A percentile compares a stretch with the other conserved stretches of the same genome.
phyloP scores from a whole-genome alignment of 2,888 invertebrate species.

The Drosophila neoperkinsi region DNA sequence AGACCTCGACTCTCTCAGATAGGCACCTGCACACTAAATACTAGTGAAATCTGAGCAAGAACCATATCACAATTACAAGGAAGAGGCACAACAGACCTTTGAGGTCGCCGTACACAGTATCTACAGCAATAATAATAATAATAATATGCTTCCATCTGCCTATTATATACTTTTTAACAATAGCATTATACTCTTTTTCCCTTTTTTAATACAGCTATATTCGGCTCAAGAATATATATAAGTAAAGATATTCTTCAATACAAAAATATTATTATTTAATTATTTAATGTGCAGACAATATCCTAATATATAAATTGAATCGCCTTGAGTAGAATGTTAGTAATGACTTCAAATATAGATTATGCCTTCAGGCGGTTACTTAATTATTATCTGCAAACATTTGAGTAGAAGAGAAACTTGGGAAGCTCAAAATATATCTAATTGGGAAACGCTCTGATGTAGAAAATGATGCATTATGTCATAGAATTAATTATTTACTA shows the following conservation, averaged over 20 bases:
- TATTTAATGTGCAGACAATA: neutral
- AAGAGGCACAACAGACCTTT: neutral
- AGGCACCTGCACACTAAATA: too few species aligned
- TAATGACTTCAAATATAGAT: neutral
- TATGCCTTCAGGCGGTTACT: neutral
- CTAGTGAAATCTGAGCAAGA: neutral
- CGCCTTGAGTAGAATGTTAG: neutral
- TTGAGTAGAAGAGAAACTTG: neutral
- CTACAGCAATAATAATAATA: neutral
- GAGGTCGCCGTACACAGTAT: too few species aligned
- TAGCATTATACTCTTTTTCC: neutral
- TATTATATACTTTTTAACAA: neutral
- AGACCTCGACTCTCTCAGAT: neutral
- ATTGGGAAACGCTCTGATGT: neutral
- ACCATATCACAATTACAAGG: neutral
- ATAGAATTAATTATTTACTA: neutral
- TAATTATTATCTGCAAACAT: neutral
- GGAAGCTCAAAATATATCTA: neutral
- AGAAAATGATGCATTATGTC: neutral
- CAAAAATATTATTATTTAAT: neutral
- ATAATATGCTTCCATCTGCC: neutral
- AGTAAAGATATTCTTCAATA: neutral
- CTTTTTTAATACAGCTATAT: neutral
- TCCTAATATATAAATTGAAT: neutral
- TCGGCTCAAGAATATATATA: neutral